phyloP scores from a whole-genome alignment of 2,888 invertebrate genomes.

The Phragmatobia fuliginosa region DNA sequence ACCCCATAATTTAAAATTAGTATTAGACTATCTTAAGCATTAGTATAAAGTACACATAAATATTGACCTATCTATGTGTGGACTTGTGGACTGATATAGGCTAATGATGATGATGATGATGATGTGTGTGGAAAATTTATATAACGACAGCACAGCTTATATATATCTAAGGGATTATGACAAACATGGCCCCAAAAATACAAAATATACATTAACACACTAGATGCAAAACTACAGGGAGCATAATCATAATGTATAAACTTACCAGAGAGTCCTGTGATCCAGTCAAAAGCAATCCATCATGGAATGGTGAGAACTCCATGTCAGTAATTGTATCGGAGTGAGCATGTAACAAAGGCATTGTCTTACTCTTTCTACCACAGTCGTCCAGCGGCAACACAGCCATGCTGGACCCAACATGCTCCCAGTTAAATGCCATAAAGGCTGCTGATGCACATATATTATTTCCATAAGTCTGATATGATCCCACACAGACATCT shows the following conservation, averaged over 20 bases:
- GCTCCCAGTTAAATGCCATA: slow-evolving; percentile 98
- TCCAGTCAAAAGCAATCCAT: slow-evolving; percentile 95
- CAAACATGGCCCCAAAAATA: neutral
- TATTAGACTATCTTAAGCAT: neutral
- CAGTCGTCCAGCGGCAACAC: slow-evolving; percentile 95
- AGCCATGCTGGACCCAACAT: slow-evolving; percentile 96
- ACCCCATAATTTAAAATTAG: neutral
- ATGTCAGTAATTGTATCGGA: slow-evolving; percentile 97
- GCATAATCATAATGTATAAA: slow-evolving; percentile 16
- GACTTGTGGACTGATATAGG: too few relatives aligned
- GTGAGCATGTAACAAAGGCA: slow-evolving; percentile 94
- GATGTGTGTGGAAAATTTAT: neutral
- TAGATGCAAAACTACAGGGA: neutral
- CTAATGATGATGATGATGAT: too few relatives aligned
- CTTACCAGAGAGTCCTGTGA: slow-evolving; percentile 94
- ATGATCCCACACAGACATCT: slow-evolving; percentile 96
- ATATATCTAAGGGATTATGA: neutral
- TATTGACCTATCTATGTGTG: neutral
- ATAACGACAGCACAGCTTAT: neutral
- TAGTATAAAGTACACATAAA: neutral
- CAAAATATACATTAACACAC: neutral
- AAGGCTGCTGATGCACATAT: slow-evolving; percentile 97
- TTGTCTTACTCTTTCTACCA: slow-evolving; percentile 95
- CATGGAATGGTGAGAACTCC: slow-evolving; percentile 98
- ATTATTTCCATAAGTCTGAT: slow-evolving; percentile 98